Evolutionary conservation across 2,113 vertebrate species (phyloP).

Genomic region (Pangasianodon gigas): DNA sequence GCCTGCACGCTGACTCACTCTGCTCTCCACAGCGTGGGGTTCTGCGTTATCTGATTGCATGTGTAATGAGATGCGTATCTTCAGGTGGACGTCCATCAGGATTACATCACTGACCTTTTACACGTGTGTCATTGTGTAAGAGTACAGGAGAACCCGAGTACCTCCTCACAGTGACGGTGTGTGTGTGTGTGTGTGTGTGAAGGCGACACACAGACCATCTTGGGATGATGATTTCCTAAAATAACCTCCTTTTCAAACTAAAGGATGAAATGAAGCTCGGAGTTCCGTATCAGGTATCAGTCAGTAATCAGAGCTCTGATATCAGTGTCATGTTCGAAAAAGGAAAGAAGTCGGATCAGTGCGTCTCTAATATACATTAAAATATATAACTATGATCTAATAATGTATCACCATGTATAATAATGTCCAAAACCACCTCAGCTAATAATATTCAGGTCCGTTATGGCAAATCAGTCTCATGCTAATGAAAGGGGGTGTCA

Average conservation of each 20-base stretch:
- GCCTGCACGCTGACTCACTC: neutral
- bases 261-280: neutral
- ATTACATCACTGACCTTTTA: conserved; percentile 7
- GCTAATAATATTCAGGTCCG: neutral
- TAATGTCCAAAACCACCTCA: neutral
- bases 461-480: neutral
- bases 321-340: neutral
- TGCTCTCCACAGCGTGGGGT: neutral
- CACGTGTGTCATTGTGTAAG: neutral
- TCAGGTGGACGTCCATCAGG: neutral
- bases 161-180: neutral
- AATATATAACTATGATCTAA: neutral
- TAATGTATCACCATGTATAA: neutral
- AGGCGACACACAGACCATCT: neutral
- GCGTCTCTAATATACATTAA: neutral
- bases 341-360: neutral
- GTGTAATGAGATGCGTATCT: conserved; percentile 4
- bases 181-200: conserved; percentile 21
- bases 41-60: neutral
- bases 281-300: neutral
- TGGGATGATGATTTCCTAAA: neutral
- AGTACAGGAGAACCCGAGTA: neutral
- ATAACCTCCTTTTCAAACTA: neutral
- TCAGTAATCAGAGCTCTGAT: neutral
- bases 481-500: neutral